Evolutionary conservation across 2,888 invertebrate genomes (phyloP).

Genomic region (Nephrotoma guestfalica): DNA sequence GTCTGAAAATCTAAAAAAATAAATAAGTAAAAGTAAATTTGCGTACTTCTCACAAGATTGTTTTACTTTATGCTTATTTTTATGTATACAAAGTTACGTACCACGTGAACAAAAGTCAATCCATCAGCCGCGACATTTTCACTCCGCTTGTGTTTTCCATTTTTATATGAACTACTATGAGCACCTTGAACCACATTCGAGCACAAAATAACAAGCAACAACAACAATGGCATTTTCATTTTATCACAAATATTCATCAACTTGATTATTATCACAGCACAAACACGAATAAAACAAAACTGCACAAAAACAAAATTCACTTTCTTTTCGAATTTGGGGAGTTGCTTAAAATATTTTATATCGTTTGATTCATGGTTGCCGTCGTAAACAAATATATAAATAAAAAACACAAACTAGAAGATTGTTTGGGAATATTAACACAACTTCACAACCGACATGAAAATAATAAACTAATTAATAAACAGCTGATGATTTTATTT

Average conservation of each 20-base stretch:
- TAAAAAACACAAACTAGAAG: background rate
- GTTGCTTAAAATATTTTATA: background rate
- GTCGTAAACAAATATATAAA: background rate
- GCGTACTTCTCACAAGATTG: background rate
- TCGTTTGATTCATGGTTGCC: background rate
- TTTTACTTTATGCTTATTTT: background rate
- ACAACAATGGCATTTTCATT: background rate
- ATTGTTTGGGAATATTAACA: background rate
- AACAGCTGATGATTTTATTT: background rate
- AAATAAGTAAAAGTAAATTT: background rate
- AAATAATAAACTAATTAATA: background rate
- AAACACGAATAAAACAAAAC: background rate
- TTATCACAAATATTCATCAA: background rate
- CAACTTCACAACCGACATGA: background rate
- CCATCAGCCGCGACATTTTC: slow-evolving; percentile 2
- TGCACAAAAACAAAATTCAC: background rate
- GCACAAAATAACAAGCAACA: background rate
- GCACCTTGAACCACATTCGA: background rate
- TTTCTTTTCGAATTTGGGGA: background rate
- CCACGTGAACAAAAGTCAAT: slow-evolving; percentile 11
- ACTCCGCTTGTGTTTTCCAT: background rate
- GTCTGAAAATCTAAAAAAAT: slow-evolving; percentile 45
- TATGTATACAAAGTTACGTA: background rate
- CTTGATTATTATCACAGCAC: background rate
- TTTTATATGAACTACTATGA: background rate